Evolutionary conservation across 2,888 invertebrate genomes (phyloP), one percentile per base, ranked within the genome.

Genomic region (Pyrgus malvae): DNA sequence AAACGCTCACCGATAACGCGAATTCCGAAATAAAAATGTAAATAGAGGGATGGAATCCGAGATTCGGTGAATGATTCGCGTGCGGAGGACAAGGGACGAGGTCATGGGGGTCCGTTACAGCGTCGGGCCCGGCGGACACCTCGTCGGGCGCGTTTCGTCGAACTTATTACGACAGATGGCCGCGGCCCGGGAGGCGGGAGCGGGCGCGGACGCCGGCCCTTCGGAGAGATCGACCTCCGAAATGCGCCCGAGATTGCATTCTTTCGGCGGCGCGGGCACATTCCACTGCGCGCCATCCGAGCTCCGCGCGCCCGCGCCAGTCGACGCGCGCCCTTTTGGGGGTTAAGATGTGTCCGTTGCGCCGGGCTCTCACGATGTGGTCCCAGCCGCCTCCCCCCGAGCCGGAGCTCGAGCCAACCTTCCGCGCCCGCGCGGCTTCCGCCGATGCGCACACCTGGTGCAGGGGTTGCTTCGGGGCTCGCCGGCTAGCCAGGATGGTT

Each of bases 171-270:
- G 86, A 85, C 89, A 89, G 89, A 89, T 88, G 89, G 81, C 80
- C 75, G 80, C 74, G 75, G 83, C 72, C 76, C 78, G 81, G 83
- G 80, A 80, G 83, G 83, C 81, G 85, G 84, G 86, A 80, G 83
- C 82, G 81, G 78, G 76, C 76, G 74, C 76, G 77, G 80, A 75
- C 76, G 80, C 76, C 78, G 83, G 83, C 81, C 80, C 86, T 80
- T 77, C 76, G 83, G 86, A 87, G 88, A 89, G 90, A 88, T 88
- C 89, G 89, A 87, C 87, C 89, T 88, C 90, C 90, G 90, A 90
- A 90, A 89, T 85, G 89, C 90, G 89, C 84, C 90, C 89, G 90
- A 89, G 90, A 90, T 90, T 89, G 88, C 90, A 91, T 90, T 91
- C 90, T 90, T 91, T 90, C 88, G 90, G 89, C 87, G 79, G 86